Evolutionary conservation across 1,140 invertebrate genomes (phyloP).

Genomic region (Branchinecta lynchi): DNA sequence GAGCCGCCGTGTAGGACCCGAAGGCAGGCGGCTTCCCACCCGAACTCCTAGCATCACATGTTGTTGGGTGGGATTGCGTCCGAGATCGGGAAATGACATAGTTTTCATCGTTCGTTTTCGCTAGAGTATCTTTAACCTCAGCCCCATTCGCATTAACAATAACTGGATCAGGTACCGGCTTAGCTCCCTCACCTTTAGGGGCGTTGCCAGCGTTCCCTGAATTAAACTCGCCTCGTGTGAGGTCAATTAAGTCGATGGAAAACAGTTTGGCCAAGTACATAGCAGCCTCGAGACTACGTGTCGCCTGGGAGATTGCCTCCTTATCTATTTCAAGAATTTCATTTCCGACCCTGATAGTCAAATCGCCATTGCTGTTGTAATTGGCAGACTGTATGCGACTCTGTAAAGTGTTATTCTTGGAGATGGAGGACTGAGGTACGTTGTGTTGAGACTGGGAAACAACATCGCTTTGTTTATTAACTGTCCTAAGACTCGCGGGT

Average conservation of each 20-base stretch:
- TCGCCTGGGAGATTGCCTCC: background rate
- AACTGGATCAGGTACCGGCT: background rate
- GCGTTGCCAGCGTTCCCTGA: background rate
- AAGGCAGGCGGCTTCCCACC: background rate
- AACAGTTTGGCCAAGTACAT: background rate
- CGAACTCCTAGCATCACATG: background rate
- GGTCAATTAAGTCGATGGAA: background rate
- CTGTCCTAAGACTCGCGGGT: no score
- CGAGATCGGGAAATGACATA: background rate
- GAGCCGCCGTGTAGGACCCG: background rate
- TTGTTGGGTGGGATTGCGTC: background rate
- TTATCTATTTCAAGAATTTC: background rate
- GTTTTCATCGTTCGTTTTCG: background rate
- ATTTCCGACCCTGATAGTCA: background rate
- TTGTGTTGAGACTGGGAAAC: no score
- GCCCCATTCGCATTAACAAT: background rate
- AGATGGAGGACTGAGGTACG: background rate
- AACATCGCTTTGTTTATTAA: no score
- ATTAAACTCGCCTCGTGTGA: background rate
- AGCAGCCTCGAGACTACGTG: background rate
- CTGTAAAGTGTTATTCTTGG: background rate
- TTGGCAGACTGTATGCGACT: slow-evolving; percentile 5
- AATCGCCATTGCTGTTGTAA: background rate
- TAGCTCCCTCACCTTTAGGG: background rate
- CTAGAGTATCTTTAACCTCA: background rate